Percentiles rank a stretch among this genome's conserved stretches.
These are phyloP conservation scores for Polypterus bichir DNA, from an alignment of 2,113 vertebrate genomes.

Conservation along the genomic window DNA sequence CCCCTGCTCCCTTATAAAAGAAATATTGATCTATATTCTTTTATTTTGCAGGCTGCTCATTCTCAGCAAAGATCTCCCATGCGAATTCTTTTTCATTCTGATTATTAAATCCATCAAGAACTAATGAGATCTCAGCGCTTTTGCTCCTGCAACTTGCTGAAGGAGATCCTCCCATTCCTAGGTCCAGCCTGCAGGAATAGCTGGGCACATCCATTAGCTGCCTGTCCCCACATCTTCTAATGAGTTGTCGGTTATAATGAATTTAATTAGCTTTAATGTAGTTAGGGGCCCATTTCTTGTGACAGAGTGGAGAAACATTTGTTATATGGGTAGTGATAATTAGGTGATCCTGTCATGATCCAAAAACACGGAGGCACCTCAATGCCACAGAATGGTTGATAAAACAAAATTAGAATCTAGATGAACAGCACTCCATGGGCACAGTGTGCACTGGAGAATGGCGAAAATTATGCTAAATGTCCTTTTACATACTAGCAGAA, in stretches of 20 bases:
- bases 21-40: conserved; percentile 56
- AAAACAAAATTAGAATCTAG: no score
- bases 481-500: no score
- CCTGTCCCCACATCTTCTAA: conserved; percentile 24
- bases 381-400: no score
- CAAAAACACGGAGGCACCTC: no score
- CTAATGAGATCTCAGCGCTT: conserved; percentile 17
- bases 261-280: conserved; percentile 31
- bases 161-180: conserved; percentile 21
- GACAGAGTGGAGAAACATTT: conserved; percentile 14
- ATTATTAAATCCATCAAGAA: conserved; percentile 45
- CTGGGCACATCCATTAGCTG: conserved; percentile 30
- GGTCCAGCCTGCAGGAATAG: conserved; percentile 23
- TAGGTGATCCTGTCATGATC: no score
- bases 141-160: conserved; percentile 13
- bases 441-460: no score
- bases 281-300: conserved; percentile 12
- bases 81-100: conserved; percentile 40
- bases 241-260: conserved; percentile 28
- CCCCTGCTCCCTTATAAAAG: conserved; percentile 28
- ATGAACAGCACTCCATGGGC: no score
- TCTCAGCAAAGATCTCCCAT: conserved; percentile 38
- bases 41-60: conserved; percentile 43
- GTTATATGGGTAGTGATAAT: conserved; percentile 8
- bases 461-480: no score